phyloP scores from a whole-genome alignment of 2,888 invertebrate species.

The Leucania comma region DNA sequence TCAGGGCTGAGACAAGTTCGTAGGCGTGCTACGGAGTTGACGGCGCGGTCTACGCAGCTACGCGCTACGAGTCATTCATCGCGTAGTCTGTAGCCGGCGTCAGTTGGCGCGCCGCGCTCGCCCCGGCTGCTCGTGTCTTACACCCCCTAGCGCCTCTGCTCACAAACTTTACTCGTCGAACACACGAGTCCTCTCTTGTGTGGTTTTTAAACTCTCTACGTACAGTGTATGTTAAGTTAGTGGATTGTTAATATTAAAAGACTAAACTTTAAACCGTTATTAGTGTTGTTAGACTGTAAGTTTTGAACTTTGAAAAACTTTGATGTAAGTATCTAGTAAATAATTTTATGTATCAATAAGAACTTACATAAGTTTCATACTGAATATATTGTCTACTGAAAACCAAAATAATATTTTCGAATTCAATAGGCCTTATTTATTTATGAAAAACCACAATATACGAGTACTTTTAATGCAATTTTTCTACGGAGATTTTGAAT shows the following conservation, averaged over 20 bases:
- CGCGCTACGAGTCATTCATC: conserved; percentile 56
- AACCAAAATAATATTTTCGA: not conserved
- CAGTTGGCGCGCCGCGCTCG: conserved; percentile 68
- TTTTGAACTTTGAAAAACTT: conserved; percentile 33
- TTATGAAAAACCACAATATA: too few relatives aligned
- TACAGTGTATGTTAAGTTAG: conserved; percentile 51
- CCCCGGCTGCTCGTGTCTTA: conserved; percentile 33
- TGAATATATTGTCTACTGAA: not conserved
- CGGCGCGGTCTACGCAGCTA: conserved; percentile 59
- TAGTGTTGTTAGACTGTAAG: conserved; percentile 24
- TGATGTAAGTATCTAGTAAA: conserved; percentile 40
- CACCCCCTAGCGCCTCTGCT: not conserved
- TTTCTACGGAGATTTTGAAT: not conserved
- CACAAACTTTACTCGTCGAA: conserved; percentile 62
- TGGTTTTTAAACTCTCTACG: conserved; percentile 36
- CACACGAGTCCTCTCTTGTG: conserved; percentile 39
- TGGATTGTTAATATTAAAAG: conserved; percentile 28
- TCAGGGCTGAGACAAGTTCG: conserved; percentile 33
- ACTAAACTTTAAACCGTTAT: conserved; percentile 7
- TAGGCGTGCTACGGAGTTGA: conserved; percentile 59
- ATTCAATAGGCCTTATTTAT: not conserved
- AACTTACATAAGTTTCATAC: not conserved
- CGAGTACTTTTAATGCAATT: not conserved
- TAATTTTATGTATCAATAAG: not conserved
- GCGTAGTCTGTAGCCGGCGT: conserved; percentile 27